Evolutionary conservation across 2,888 invertebrate species (phyloP).

Genomic region (Onchidella celtica): DNA sequence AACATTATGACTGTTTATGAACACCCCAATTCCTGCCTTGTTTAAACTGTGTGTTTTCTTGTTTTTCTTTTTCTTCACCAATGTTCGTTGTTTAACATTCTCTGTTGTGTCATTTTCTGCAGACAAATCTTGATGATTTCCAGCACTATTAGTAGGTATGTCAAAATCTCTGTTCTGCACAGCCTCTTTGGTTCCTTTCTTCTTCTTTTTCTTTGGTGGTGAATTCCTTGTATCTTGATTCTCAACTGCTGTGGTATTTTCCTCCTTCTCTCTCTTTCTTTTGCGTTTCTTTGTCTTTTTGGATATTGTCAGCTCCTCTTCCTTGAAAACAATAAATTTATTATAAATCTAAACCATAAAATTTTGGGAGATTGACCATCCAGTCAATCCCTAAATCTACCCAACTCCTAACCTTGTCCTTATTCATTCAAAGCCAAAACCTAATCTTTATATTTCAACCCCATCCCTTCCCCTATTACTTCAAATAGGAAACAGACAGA

Average conservation of each 20-base stretch:
- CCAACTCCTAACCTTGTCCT: too few relatives aligned
- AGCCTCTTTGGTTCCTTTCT: not conserved
- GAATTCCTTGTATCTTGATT: not conserved
- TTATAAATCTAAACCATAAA: not conserved
- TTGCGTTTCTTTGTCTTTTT: constrained; percentile 4
- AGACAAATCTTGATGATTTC: too few relatives aligned
- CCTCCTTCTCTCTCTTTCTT: not conserved
- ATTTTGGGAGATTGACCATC: too few relatives aligned
- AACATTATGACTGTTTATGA: not conserved
- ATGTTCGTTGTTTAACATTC: too few relatives aligned
- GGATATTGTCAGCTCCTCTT: not conserved
- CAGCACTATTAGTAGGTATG: too few relatives aligned
- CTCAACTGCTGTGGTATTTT: not conserved
- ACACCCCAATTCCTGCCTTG: not conserved
- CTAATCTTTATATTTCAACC: too few relatives aligned
- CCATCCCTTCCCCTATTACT: too few relatives aligned
- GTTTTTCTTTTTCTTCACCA: not conserved
- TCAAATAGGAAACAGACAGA: too few relatives aligned
- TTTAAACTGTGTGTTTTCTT: not conserved
- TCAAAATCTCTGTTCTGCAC: too few relatives aligned
- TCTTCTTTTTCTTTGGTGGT: not conserved
- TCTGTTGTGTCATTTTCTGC: too few relatives aligned
- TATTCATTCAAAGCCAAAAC: too few relatives aligned
- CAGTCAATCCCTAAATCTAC: too few relatives aligned
- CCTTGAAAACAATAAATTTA: not conserved